Evolutionary conservation across 2,113 vertebrate genomes (phyloP), one percentile per base, ranked within the genome.

Genomic region (Pseudorhombus dupliciocellatus): DNA sequence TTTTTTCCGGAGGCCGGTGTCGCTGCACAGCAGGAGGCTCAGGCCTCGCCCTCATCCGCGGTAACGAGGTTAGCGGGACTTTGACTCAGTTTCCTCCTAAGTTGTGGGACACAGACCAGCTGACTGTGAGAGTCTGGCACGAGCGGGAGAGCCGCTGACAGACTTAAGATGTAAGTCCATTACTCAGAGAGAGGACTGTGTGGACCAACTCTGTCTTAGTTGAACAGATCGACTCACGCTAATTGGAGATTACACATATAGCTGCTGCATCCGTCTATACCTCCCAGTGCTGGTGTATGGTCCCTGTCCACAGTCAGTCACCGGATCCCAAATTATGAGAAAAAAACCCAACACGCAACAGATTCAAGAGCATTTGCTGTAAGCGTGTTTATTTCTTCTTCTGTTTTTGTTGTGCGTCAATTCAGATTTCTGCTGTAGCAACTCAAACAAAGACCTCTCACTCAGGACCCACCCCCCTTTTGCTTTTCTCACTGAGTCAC

Each of bases 391-490:
- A 34, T 34, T 34, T 11, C 2, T 34, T n/a, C n/a, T n/a, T n/a
- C n/a, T n/a, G n/a, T n/a, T n/a, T n/a, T n/a, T n/a, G n/a, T n/a
- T 56, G 80, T 69, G 63, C 57, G 61, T 73, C 37, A 63, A 62
- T 34, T 22, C 51, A 64, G 57, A 22, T 65, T 37, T 50, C 7
- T n/a, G n/a, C 28, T 68, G 60, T 22, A n/a, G 16, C 40, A 44
- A 51, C 40, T 62, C 44, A 42, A 34, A 68, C 28, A 67, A 54
- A 54, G 51, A 15, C 12, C 9, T 50, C 22, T 7, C 59, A 66
- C 56, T 18, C 2, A 0, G 9, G 24, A 37, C 7, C 7, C 20
- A 8, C 30, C 25, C 12, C 54, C 25, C n/a, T n/a, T 48, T 40
- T 30, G 30, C 42, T 31, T 48, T 42, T 42, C 40, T 16, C 4